Evolutionary conservation across 1,140 invertebrate species (phyloP).

Genomic region (Limonius californicus): DNA sequence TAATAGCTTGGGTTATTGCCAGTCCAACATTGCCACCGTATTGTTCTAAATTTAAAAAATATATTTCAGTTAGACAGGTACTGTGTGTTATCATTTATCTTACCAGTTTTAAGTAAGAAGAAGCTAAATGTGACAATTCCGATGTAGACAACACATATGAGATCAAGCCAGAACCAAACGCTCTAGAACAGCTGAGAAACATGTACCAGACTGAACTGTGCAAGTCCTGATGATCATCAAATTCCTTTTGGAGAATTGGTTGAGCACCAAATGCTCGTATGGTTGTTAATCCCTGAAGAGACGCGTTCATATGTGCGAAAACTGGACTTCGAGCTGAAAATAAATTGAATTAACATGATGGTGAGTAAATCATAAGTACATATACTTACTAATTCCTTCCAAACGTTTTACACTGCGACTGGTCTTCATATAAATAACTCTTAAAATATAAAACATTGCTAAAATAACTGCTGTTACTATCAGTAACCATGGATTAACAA

Average conservation of each 20-base stretch:
- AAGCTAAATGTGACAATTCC: slow-evolving; percentile 64
- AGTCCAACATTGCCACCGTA: slow-evolving; percentile 67
- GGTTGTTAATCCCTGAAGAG: slow-evolving; percentile 79
- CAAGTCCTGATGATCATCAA: slow-evolving; percentile 70
- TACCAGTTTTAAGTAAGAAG: slow-evolving; percentile 51
- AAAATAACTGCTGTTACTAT: slow-evolving; percentile 64
- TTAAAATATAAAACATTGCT: slow-evolving; percentile 66
- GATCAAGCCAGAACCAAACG: slow-evolving; percentile 72
- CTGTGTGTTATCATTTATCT: background rate
- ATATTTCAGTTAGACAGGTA: background rate
- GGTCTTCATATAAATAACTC: slow-evolving; percentile 74
- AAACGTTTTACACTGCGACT: slow-evolving; percentile 80
- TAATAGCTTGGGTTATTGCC: slow-evolving; percentile 74
- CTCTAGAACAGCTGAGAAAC: slow-evolving; percentile 56
- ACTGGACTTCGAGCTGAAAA: slow-evolving; percentile 66
- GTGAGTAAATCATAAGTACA: background rate
- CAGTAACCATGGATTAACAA: slow-evolving; percentile 72
- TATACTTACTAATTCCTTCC: slow-evolving; percentile 76
- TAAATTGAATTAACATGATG: background rate
- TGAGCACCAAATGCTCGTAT: slow-evolving; percentile 79
- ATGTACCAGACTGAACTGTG: slow-evolving; percentile 62
- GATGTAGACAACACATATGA: slow-evolving; percentile 69
- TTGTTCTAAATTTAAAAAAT: slow-evolving; percentile 50
- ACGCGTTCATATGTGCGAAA: slow-evolving; percentile 80
- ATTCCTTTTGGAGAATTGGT: slow-evolving; percentile 70